A percentile compares a stretch with the other conserved stretches of the same genome.
Evolutionary conservation across 1,140 invertebrate species (phyloP).

Genomic region (Drosophila pectinifera): DNA sequence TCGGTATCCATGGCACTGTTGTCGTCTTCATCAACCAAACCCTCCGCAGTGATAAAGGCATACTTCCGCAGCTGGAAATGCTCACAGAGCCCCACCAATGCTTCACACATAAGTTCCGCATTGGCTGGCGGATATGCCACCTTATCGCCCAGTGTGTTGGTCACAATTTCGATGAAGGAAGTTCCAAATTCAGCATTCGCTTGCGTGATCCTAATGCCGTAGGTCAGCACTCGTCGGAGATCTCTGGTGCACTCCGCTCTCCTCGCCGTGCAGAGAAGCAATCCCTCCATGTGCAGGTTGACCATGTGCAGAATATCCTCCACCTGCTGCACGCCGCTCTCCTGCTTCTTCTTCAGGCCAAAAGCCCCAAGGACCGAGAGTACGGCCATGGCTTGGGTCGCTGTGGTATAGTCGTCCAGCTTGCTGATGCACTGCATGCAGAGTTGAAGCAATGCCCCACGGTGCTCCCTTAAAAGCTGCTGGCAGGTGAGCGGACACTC

Average conservation of each 20-base stretch:
- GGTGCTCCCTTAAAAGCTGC: constrained; percentile 85
- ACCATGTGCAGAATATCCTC: constrained; percentile 77
- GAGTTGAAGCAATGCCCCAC: constrained; percentile 85
- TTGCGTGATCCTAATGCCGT: constrained; percentile 75
- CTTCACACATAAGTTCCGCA: constrained; percentile 74
- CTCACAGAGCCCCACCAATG: constrained; percentile 78
- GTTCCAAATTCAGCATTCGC: constrained; percentile 71
- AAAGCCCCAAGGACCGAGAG: constrained; percentile 89
- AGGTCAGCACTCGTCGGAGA: constrained; percentile 65
- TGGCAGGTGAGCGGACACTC: constrained; percentile 87
- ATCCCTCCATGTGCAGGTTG: constrained; percentile 81
- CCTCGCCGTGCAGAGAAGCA: constrained; percentile 73
- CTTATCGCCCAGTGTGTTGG: constrained; percentile 75
- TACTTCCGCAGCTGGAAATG: constrained; percentile 80
- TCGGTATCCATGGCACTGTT: constrained; percentile 67
- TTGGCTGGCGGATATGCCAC: constrained; percentile 69
- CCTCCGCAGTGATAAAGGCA: constrained; percentile 35
- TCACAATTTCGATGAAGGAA: constrained; percentile 71
- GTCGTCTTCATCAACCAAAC: constrained; percentile 16
- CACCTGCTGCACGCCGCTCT: constrained; percentile 51
- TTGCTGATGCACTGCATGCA: constrained; percentile 87
- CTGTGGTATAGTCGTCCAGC: constrained; percentile 88
- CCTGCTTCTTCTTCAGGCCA: constrained; percentile 82
- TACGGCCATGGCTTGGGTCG: constrained; percentile 89
- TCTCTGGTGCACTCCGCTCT: constrained; percentile 65